These are phyloP conservation scores for Notolepis coatsorum DNA, from an alignment of 2,797 vertebrate genomes.

Conservation along the genomic window DNA sequence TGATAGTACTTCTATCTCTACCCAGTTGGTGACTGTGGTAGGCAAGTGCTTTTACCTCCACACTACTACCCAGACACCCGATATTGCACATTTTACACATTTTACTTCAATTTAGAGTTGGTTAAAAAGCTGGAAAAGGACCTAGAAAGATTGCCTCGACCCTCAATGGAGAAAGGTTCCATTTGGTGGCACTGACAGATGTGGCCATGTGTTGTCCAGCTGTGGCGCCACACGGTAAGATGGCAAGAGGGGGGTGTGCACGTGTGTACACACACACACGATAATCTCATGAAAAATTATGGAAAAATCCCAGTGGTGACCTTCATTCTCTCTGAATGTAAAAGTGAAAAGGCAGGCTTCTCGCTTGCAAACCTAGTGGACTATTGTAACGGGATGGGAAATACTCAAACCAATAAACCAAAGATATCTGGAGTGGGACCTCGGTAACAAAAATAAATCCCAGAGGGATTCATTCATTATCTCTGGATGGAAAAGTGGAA, in stretches of 20 bases:
- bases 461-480: conserved; percentile 59
- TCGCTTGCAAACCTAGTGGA: neutral
- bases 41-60: too few species aligned
- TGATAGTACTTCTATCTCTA: too few species aligned
- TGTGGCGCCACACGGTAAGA: conserved; percentile 62
- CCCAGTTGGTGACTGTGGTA: too few species aligned
- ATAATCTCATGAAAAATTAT: conserved; percentile 58
- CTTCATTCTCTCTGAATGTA: conserved; percentile 48
- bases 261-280: conserved; percentile 12
- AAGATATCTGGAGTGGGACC: too few species aligned
- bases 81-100: conserved; percentile 33
- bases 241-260: conserved; percentile 27
- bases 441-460: too few species aligned
- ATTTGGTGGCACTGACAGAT: conserved; percentile 69
- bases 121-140: neutral
- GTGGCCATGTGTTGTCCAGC: conserved; percentile 72
- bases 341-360: neutral
- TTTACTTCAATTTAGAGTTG: conserved; percentile 33
- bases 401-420: too few species aligned
- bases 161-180: conserved; percentile 63
- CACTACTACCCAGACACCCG: too few species aligned
- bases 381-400: too few species aligned
- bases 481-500: conserved; percentile 16
- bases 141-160: conserved; percentile 51
- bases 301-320: conserved; percentile 52